Conservation (phyloP, 2,113 vertebrate genomes). For the Callocephalon fimbriatum region DNA sequence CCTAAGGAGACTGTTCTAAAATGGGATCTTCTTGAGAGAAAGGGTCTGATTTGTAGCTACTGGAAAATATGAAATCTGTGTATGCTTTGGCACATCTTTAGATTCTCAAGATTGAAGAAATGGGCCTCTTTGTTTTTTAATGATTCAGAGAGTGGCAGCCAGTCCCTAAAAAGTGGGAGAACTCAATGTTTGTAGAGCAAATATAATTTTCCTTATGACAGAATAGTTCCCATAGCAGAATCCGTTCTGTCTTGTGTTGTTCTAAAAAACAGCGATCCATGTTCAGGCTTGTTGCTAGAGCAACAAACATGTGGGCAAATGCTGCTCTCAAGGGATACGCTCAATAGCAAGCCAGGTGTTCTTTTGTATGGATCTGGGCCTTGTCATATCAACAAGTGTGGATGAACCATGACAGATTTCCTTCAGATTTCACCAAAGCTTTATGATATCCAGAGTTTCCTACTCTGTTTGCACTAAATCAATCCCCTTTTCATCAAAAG, state of each 20-base stretch:
- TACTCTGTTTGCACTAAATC: background rate
- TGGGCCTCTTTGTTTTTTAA: background rate
- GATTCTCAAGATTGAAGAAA: slow-evolving; percentile 53
- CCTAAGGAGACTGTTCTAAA: slow-evolving; percentile 50
- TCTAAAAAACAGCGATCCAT: background rate
- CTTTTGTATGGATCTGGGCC: slow-evolving; percentile 15
- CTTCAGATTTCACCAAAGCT: slow-evolving; percentile 13
- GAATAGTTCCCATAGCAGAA: slow-evolving; percentile 51
- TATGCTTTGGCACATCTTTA: slow-evolving; percentile 65
- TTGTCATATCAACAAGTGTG: slow-evolving; percentile 20
- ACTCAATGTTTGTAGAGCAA: slow-evolving; percentile 37
- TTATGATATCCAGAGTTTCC: background rate
- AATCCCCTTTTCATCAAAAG: background rate
- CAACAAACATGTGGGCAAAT: slow-evolving; percentile 10
- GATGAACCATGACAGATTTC: slow-evolving; percentile 51
- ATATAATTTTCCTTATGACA: slow-evolving; percentile 57
- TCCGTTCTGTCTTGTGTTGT: background rate
- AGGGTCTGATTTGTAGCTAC: slow-evolving; percentile 58
- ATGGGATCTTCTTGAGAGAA: slow-evolving; percentile 45
- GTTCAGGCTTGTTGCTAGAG: slow-evolving; percentile 33
- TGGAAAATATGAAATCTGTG: slow-evolving; percentile 71
- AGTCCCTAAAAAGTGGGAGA: slow-evolving; percentile 54
- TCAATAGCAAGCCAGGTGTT: slow-evolving; percentile 35
- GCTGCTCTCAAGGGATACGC: background rate
- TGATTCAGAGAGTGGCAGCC: slow-evolving; percentile 57